Evolutionary conservation across 2,888 invertebrate species (phyloP), one percentile per base, ranked within the genome.

Genomic region (Stictocephala bisonia): DNA sequence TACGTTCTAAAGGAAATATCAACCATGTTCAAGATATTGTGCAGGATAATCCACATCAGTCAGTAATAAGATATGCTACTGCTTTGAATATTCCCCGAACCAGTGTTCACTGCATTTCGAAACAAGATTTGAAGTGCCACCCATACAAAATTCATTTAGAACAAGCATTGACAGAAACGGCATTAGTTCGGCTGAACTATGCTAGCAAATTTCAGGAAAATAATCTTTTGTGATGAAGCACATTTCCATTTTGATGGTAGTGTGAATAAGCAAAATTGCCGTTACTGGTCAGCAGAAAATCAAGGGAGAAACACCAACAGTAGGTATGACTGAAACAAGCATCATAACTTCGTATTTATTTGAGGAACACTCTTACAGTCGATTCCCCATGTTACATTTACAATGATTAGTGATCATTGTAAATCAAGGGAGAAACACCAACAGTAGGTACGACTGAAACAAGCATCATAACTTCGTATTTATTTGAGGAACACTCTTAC

Each of bases 71-170:
- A 6, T 15, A n/a, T 6, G 18, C 4, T 22, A 15, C 18, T 53
- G 53, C 53, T 53, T 53, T 24, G 27, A 53, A 53, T 13, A 26
- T 53, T 2, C 26, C 53, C 31, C 29, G 58, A 31, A 58, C 58
- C 4, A 58, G 58, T 29, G 31, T 58, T 26, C 58, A 58, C 15
- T 35, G 58, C 29, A 58, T 58, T 24, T 31, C 31, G 4, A 29
- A 58, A 29, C n/a, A 58, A 58, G 2, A 58, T 58, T 31, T 58
- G 31, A 58, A 58, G 58, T 58, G 6, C n/a, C 40, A 60, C 40
- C 60, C 60, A 2, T 60, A 60, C 60, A 40, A 60, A 40, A 60
- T 60, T 2, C 35, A 18, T 9, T 40, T 60, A 22, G 60, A 40
- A 11, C 60, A 60, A 40, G 60, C 35, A 7, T 20, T 60, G 18